phyloP scores from a whole-genome alignment of 2,888 invertebrate species.

The Ormia ochracea region DNA sequence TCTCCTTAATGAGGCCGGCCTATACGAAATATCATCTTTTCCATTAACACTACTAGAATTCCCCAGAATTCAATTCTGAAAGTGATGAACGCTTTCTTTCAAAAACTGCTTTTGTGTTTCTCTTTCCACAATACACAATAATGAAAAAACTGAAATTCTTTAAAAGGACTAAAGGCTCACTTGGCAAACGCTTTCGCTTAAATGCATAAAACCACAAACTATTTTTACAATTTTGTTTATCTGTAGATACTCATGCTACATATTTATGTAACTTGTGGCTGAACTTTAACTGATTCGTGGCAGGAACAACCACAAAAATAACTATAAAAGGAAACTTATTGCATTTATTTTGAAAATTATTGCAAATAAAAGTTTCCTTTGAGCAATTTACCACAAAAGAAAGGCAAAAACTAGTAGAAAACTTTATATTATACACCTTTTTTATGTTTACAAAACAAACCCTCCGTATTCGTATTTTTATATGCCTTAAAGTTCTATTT shows the following conservation, averaged over 20 bases:
- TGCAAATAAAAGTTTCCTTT: constrained; percentile 47
- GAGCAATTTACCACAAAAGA: constrained; percentile 36
- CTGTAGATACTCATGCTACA: not conserved
- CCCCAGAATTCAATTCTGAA: too few relatives aligned
- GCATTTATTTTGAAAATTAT: constrained; percentile 47
- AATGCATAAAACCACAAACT: constrained; percentile 27
- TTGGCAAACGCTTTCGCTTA: not conserved
- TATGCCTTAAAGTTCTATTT: constrained; percentile 25
- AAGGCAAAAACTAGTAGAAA: constrained; percentile 8
- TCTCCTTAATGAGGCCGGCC: too few relatives aligned
- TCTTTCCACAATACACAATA: not conserved
- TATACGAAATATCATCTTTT: too few relatives aligned
- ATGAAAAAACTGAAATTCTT: too few relatives aligned
- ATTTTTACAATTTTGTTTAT: constrained; percentile 17
- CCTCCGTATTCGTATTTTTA: not conserved
- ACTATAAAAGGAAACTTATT: constrained; percentile 37
- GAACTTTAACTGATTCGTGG: constrained; percentile 21
- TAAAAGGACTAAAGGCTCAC: not conserved
- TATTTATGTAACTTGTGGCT: constrained; percentile 39
- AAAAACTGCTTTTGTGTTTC: not conserved
- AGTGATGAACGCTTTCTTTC: not conserved
- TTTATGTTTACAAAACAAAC: not conserved
- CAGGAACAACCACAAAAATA: not conserved
- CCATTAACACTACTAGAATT: too few relatives aligned
- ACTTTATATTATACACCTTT: not conserved